Percentiles rank a stretch among this genome's conserved stretches.
Conservation (phyloP, 2,113 vertebrate species). For the Hipposideros armiger region DNA sequence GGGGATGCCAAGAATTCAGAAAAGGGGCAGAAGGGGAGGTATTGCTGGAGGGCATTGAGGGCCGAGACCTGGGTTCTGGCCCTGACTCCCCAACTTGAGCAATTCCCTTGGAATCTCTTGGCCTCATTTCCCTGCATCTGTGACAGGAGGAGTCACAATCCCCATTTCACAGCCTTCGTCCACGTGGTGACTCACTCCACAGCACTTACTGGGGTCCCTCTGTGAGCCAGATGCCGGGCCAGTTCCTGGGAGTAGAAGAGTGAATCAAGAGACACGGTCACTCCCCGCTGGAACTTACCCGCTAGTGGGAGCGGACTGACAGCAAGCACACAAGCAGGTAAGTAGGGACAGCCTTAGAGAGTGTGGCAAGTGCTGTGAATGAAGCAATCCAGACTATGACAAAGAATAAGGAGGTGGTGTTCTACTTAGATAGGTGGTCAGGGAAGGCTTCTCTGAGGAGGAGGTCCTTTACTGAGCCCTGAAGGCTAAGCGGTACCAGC, state of each 20-base stretch:
- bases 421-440: neutral
- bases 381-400: neutral
- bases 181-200: neutral
- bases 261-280: rapidly evolving
- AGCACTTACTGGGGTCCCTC: neutral
- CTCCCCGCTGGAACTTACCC: neutral
- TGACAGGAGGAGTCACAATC: neutral
- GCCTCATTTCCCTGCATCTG: neutral
- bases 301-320: too few relatives aligned
- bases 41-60: neutral
- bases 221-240: rapidly evolving
- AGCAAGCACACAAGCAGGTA: neutral
- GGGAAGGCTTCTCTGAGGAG: neutral
- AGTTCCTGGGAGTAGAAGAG: neutral
- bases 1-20: neutral
- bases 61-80: neutral
- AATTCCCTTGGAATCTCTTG: neutral
- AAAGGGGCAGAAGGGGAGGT: neutral
- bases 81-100: neutral
- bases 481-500: neutral
- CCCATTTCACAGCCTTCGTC: neutral
- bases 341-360: neutral
- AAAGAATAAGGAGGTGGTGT: neutral
- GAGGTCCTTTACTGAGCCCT: neutral
- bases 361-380: rapidly evolving